These are phyloP conservation scores for Spodoptera picta DNA, from an alignment of 2,888 invertebrate species.

Conservation along the genomic window DNA sequence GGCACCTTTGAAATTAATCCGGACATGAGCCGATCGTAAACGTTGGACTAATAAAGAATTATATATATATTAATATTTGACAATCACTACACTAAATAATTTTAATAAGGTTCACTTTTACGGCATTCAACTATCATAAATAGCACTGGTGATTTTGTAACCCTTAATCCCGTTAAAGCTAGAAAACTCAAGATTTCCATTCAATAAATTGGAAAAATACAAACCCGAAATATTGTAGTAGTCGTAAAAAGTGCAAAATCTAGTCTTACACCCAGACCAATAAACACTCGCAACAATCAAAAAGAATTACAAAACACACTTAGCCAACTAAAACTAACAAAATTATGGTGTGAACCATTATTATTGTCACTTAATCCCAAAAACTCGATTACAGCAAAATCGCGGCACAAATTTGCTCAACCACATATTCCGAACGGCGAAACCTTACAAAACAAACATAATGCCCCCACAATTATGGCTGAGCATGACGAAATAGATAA, in stretches of 20 bases:
- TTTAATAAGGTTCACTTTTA: conserved; percentile 22
- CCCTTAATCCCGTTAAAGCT: too few species aligned
- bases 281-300: too few species aligned
- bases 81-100: conserved; percentile 19
- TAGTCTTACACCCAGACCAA: too few species aligned
- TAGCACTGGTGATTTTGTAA: too few species aligned
- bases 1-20: conserved; percentile 35
- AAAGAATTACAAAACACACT: too few species aligned
- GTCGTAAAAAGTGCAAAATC: too few species aligned
- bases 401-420: conserved; percentile 33
- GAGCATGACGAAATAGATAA: conserved; percentile 36
- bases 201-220: too few species aligned
- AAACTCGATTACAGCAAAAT: conserved; percentile 17
- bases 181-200: too few species aligned
- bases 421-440: conserved; percentile 25
- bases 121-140: background rate
- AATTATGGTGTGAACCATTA: too few species aligned
- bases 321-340: background rate
- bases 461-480: conserved; percentile 45
- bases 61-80: conserved; percentile 39
- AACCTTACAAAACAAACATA: conserved; percentile 46
- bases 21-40: conserved; percentile 41
- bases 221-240: too few species aligned
- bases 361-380: conserved; percentile 12
- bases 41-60: conserved; percentile 33